A percentile compares a stretch with the other conserved stretches of the same genome.
Evolutionary conservation across 2,113 vertebrate genomes (phyloP).

Genomic region (Balaenoptera acutorostrata): DNA sequence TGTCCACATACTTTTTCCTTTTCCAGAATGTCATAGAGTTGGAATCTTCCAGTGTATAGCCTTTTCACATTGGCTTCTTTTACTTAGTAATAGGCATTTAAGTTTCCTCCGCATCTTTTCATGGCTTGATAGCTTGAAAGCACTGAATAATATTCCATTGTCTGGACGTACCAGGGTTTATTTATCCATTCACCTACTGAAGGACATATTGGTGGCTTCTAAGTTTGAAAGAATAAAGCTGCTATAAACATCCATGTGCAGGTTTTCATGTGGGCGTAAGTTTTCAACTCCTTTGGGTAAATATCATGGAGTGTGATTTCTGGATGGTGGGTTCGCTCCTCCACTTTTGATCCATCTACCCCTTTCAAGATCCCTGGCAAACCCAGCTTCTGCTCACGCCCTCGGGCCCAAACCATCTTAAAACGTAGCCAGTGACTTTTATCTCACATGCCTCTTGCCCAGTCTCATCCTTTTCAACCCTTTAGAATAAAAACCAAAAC

Average conservation of each 20-base stretch:
- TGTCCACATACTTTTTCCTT: not conserved
- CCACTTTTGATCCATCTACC: rapidly evolving
- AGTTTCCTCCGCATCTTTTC: too few relatives aligned
- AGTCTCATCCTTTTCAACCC: not conserved
- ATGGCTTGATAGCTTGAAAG: not conserved
- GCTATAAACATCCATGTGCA: rapidly evolving
- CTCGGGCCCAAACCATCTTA: not conserved
- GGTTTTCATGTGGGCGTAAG: rapidly evolving
- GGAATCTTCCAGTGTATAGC: not conserved
- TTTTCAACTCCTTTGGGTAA: not conserved
- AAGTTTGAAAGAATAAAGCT: not conserved
- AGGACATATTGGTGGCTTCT: not conserved
- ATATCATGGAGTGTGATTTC: rapidly evolving
- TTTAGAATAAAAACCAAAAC: not conserved
- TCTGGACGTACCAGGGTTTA: too few relatives aligned
- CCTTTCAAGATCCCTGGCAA: too few relatives aligned
- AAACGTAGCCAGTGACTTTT: not conserved
- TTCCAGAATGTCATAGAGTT: not conserved
- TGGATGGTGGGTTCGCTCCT: not conserved
- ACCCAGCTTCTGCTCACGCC: not conserved
- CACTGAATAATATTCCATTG: not conserved
- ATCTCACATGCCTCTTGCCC: not conserved
- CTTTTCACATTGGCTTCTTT: not conserved
- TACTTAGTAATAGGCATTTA: not conserved
- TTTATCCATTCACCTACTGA: not conserved